Percentiles rank a stretch among this genome's conserved stretches.
These are phyloP conservation scores for Dallia pectoralis DNA, from an alignment of 2,797 vertebrate genomes.

Conservation along the genomic window DNA sequence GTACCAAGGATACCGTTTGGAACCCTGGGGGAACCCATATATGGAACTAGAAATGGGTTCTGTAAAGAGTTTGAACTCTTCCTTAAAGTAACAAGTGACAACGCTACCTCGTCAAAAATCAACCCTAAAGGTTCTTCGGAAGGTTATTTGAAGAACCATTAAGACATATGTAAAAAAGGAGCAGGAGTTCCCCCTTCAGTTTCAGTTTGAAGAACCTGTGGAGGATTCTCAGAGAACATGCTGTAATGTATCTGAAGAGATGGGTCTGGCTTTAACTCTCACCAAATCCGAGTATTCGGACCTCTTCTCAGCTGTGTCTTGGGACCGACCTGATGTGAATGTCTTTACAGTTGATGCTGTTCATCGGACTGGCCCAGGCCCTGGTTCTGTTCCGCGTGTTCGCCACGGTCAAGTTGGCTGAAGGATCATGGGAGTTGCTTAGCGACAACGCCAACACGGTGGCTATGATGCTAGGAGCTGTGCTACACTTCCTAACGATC, in stretches of 20 bases:
- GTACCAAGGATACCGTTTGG: slow-evolving; percentile 16
- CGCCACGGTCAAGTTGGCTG: slow-evolving; percentile 69
- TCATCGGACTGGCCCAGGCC: slow-evolving; percentile 84
- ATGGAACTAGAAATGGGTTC: too few relatives aligned
- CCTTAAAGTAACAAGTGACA: too few relatives aligned
- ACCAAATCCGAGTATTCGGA: too few relatives aligned
- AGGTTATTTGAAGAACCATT: too few relatives aligned
- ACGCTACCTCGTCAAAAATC: too few relatives aligned
- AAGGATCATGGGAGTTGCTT: slow-evolving; percentile 65
- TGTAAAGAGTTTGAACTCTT: too few relatives aligned
- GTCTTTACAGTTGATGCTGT: slow-evolving; percentile 76
- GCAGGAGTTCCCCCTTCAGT: too few relatives aligned
- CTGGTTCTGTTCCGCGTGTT: slow-evolving; percentile 89
- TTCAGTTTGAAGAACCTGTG: too few relatives aligned
- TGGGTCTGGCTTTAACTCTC: not conserved
- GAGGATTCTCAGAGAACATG: too few relatives aligned
- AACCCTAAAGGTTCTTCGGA: too few relatives aligned
- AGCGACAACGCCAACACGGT: slow-evolving; percentile 71
- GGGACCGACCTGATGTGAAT: not conserved
- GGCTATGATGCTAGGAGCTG: slow-evolving; percentile 80
- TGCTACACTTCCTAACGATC: slow-evolving; percentile 89
- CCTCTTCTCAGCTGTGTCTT: not conserved
- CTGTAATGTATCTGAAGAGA: not conserved
- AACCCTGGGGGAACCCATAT: too few relatives aligned
- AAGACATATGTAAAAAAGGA: too few relatives aligned